Base-by-base conservation (phyloP, 2,888 invertebrate genomes). In the Sphaerophoria rueppellii region DNA sequence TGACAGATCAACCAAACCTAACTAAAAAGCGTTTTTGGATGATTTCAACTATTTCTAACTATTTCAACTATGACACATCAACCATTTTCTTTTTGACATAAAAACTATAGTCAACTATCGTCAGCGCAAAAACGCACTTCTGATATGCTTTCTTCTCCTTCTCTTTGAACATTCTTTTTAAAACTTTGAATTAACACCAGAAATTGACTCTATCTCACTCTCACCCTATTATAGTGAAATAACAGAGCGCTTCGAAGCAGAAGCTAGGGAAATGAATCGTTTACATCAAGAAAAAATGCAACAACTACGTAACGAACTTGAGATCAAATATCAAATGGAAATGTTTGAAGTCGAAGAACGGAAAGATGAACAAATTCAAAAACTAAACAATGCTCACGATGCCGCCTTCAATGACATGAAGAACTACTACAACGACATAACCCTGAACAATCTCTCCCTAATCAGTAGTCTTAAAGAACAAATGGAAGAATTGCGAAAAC, bases 361-460 rank as follows among this genome's bases (percentile, higher is more conserved):
- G 54, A 98, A 98, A 92, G 98, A 98, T 91, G 94, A 94, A 67
- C 98, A 98, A 90, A 94, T 98, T 4, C 94, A 95, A 9, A 95
- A 95, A 50, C 92, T 98, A 80, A 96, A 96, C 86, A 93, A 94
- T 46, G 95, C 96, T 89, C 98, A 99, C 89, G 97, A 97, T 86
- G 94, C 94, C 88, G 95, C 97, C 0, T 97, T 98, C 90, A 94
- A 95, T 55, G 97, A 98, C 90, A 95, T 98, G 92, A 98, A 98
- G 91, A 96, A 96, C 91, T 98, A 98, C 92, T 99, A 98, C 90
- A 98, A 98, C 89, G 98, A 98, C 89, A 98, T 98, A 70, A 98
- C 98, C 0, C 93, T 98, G 12, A 98, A 98, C 91, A 98, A 98
- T 92, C 93, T 98, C 87, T 96, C 97, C 0, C 93, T 98, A 2